A percentile compares a stretch with the other conserved stretches of the same genome.
phyloP scores from a whole-genome alignment of 2,113 vertebrate species.

The Chamaetylas fuelleborni region DNA sequence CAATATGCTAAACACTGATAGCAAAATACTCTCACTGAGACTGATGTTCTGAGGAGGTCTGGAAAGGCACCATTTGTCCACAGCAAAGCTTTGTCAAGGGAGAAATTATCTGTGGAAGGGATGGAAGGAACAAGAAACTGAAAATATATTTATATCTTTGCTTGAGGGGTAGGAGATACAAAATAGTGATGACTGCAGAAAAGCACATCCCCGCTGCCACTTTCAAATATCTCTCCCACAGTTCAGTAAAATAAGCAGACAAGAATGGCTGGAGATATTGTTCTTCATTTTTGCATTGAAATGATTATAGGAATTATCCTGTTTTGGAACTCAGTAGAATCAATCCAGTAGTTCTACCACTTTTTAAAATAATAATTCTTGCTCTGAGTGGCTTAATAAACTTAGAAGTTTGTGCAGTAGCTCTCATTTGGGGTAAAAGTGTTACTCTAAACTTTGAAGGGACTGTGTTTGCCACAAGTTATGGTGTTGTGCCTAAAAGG shows the following conservation, averaged over 20 bases:
- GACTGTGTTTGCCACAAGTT: neutral
- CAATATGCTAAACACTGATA: constrained; percentile 61
- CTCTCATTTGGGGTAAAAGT: neutral
- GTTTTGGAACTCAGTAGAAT: neutral
- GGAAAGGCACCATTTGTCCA: constrained; percentile 50
- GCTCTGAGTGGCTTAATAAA: neutral
- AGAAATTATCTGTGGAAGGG: too few species aligned
- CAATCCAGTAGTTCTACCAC: neutral
- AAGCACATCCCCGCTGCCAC: neutral
- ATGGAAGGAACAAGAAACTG: neutral
- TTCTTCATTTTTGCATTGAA: neutral
- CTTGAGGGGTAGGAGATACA: neutral
- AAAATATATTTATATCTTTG: neutral
- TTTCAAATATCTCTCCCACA: neutral
- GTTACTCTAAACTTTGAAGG: neutral
- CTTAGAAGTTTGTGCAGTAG: neutral
- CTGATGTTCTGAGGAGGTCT: constrained; percentile 13
- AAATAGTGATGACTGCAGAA: neutral
- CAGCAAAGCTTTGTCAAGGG: neutral
- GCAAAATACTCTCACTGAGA: constrained; percentile 5
- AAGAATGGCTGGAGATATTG: neutral
- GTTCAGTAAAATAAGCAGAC: neutral
- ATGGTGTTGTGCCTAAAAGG: neutral
- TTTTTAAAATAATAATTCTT: neutral
- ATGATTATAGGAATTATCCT: neutral